Conservation (phyloP, 2,888 invertebrate genomes). For the Metallyticus violacea region DNA sequence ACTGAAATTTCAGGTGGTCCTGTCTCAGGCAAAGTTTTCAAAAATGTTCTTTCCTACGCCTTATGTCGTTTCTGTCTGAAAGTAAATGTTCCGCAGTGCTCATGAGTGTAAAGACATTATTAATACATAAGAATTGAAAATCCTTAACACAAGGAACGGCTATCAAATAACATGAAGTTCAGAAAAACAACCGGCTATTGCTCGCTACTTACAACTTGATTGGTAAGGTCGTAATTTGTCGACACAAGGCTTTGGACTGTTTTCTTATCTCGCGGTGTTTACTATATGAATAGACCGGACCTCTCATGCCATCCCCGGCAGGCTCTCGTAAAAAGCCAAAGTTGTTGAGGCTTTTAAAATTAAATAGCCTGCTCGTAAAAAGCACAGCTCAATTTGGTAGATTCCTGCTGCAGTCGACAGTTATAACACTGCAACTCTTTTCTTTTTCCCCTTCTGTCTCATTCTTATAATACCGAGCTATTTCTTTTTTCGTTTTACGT, state of each 20-base stretch:
- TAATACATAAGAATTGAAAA: no score
- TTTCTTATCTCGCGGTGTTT: background rate
- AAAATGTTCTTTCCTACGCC: no score
- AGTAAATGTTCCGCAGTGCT: no score
- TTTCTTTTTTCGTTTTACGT: background rate
- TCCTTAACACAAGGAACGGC: background rate
- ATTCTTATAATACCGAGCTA: background rate
- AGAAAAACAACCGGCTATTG: background rate
- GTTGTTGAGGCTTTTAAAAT: slow-evolving; percentile 16
- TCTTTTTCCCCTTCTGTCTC: background rate
- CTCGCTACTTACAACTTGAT: background rate
- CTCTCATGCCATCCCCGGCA: background rate
- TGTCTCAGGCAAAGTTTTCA: no score
- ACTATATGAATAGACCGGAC: background rate
- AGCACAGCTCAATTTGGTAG: slow-evolving; percentile 17
- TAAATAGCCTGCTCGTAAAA: slow-evolving; percentile 14
- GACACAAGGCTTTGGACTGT: background rate
- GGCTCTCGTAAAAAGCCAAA: slow-evolving; percentile 1
- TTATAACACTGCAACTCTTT: background rate
- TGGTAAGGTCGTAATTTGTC: background rate
- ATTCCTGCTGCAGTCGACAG: slow-evolving; percentile 1
- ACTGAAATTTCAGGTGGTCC: no score
- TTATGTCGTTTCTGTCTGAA: no score
- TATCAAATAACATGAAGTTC: background rate
- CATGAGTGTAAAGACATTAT: no score